Base-by-base conservation (phyloP, 2,113 vertebrate genomes). In the Delphinus delphis region DNA sequence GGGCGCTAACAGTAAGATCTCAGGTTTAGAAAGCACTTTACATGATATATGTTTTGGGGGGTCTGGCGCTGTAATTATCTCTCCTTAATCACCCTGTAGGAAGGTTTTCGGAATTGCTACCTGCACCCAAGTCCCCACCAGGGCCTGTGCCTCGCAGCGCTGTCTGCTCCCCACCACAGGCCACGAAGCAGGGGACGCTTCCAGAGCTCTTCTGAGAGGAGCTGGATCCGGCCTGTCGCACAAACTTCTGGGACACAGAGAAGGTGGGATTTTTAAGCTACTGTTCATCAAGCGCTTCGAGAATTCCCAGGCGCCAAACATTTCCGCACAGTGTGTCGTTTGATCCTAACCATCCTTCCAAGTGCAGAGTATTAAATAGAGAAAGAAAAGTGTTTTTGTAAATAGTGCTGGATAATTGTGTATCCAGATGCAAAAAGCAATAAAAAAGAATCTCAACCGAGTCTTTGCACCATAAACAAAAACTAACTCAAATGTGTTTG, bases 141-240 rank as follows among this genome's bases (percentile, higher is more conserved):
- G 55, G 55, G 2, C 18, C 10, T 0, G 15, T 33, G 18, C 5
- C 73, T 76, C 70, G 2, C 41, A 18, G 71, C 26, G 5, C 71
- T 31, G 14, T 33, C 65, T 21, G 60, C 6, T 5, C 14, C 2
- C 13, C 26, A 31, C 10, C 36, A 21, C 36, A 4, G 1, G 8
- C 50, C 15, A 3, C 0, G 1, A 10, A 65, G 82, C 85, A 9
- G 0, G 1, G 0, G 20, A n/a, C 1, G 6, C 17, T 7, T 31
- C 28, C 21, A 20, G 73, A 62, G 26, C 3, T 76, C 44, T 8
- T 60, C 55, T 36, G 58, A 15, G 36, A 1, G 1, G 26, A 41
- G 6, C 4, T 1, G 1, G 33, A 0, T 10, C 13, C 63, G 0
- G 0, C 10, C 5, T 0, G 31, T 21, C 44, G 0, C 0, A 7